Percentiles rank a stretch among this genome's conserved stretches.
These are phyloP conservation scores for Andrena marginata DNA, from an alignment of 2,888 invertebrate genomes.

Conservation along the genomic window DNA sequence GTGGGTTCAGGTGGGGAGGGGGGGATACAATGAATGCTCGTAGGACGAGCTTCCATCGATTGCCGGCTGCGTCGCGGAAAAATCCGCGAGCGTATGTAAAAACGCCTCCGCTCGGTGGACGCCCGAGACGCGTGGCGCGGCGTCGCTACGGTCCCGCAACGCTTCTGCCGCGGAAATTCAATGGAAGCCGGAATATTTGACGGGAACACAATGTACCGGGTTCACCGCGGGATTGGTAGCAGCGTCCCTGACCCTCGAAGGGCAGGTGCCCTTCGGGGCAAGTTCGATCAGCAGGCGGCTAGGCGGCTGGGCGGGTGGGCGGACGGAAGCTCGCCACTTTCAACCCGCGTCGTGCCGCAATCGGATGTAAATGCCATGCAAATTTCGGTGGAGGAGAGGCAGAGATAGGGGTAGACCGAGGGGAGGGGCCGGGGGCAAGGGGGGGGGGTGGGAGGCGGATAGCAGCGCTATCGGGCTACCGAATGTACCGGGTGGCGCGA, in stretches of 20 bases:
- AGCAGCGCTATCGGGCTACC: conserved; percentile 68
- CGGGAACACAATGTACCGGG: neutral
- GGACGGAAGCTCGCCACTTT: conserved; percentile 70
- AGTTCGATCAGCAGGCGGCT: conserved; percentile 34
- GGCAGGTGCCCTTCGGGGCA: conserved; percentile 45
- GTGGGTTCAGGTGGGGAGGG: too few species aligned
- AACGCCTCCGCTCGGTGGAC: conserved; percentile 10
- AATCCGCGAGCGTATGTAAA: conserved; percentile 36
- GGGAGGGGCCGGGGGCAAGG: too few species aligned
- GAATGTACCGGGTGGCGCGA: conserved; percentile 70
- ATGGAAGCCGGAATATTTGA: neutral
- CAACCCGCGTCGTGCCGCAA: conserved; percentile 74
- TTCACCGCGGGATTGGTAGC: conserved; percentile 17
- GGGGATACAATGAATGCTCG: conserved; percentile 44
- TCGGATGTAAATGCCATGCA: conserved; percentile 82
- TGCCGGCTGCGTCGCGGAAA: conserved; percentile 5
- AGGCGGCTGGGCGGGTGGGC: conserved; percentile 4
- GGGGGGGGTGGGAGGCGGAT: conserved; percentile 37
- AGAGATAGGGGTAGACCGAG: conserved; percentile 52
- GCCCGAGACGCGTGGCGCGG: conserved; percentile 11
- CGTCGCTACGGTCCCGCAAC: neutral
- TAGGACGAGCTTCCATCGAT: conserved; percentile 36
- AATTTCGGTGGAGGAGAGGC: conserved; percentile 72
- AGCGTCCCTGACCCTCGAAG: conserved; percentile 53
- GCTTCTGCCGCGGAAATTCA: neutral